A percentile compares a stretch with the other conserved stretches of the same genome.
These are phyloP conservation scores for Lordiphosa mommai DNA, from an alignment of 1,140 invertebrate genomes.

Conservation along the genomic window DNA sequence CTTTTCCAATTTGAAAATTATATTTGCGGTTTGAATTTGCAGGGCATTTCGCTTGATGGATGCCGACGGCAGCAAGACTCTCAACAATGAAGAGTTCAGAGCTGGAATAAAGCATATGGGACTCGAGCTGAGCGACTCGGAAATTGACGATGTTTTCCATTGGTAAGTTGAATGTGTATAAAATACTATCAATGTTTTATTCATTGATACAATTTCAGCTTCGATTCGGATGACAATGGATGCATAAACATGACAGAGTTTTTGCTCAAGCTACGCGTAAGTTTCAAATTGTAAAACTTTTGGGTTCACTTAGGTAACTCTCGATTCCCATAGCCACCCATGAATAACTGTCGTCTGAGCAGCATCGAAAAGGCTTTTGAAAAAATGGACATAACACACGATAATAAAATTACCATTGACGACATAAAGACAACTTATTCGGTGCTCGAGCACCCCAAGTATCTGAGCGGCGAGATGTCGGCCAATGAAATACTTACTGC, in stretches of 20 bases:
- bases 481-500: conserved; percentile 90
- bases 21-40: conserved; percentile 25
- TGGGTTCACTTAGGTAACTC: background rate
- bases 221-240: conserved; percentile 92
- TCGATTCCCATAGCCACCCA: conserved; percentile 86
- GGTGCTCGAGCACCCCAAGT: conserved; percentile 81
- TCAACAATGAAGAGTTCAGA: conserved; percentile 91
- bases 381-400: conserved; percentile 92
- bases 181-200: background rate
- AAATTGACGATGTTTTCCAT: conserved; percentile 83
- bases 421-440: conserved; percentile 83
- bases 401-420: conserved; percentile 90
- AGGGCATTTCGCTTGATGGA: conserved; percentile 95
- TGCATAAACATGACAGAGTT: conserved; percentile 94
- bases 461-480: conserved; percentile 92
- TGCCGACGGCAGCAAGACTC: conserved; percentile 90
- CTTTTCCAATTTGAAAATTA: conserved; percentile 20
- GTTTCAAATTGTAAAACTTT: conserved; percentile 39
- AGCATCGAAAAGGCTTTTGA: conserved; percentile 92
- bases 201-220: conserved; percentile 70
- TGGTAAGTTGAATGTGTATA: conserved; percentile 24
- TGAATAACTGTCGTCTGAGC: conserved; percentile 86
- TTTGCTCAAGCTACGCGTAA: conserved; percentile 90
- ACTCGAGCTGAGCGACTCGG: conserved; percentile 85
- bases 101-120: conserved; percentile 90